Evolutionary conservation across 2,113 vertebrate species (phyloP).

Genomic region (Peromyscus californicus): DNA sequence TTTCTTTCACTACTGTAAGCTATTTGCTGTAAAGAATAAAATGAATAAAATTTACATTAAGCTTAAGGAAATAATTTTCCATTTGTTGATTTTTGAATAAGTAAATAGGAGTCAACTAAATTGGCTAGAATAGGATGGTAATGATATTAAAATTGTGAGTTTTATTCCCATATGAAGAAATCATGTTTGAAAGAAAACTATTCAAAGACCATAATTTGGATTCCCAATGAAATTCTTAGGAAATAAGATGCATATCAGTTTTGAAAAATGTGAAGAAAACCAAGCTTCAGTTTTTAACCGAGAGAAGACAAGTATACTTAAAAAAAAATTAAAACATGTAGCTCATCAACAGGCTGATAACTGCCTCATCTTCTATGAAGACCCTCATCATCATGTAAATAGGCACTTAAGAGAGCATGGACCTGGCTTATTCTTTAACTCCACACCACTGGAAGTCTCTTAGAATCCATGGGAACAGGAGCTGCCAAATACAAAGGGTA

Average conservation of each 20-base stretch:
- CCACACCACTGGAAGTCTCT: background rate
- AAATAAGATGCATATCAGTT: background rate
- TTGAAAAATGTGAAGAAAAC: background rate
- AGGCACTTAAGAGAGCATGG: background rate
- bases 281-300: background rate
- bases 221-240: background rate
- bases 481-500: background rate
- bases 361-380: background rate
- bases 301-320: background rate
- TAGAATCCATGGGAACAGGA: background rate
- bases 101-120: background rate
- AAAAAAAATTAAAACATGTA: background rate
- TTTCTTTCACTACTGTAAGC: conserved; percentile 46
- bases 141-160: conserved; percentile 29
- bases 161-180: conserved; percentile 19
- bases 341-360: background rate
- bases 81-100: conserved; percentile 53
- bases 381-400: background rate
- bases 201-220: conserved; percentile 29
- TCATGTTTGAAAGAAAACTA: conserved; percentile 18
- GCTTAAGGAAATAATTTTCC: conserved; percentile 56
- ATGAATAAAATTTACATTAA: conserved; percentile 40
- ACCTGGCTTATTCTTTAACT: background rate
- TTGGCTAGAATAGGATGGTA: conserved; percentile 29
- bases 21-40: conserved; percentile 49